These are phyloP conservation scores for Oriolus oriolus DNA, from an alignment of 2,113 vertebrate genomes.

Conservation along the genomic window DNA sequence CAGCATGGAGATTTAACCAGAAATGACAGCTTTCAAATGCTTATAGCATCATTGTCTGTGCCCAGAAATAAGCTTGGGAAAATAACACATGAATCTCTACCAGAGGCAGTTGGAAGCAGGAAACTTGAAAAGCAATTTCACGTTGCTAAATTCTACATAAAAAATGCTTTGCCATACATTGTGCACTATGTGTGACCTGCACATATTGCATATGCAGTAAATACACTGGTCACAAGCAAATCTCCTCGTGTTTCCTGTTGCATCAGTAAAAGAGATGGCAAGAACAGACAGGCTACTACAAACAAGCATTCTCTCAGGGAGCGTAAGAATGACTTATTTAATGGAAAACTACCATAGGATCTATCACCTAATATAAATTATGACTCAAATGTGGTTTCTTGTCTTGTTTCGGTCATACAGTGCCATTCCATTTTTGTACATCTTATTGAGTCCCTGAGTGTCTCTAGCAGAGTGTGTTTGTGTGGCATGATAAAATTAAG, in stretches of 20 bases:
- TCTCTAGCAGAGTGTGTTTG: neutral
- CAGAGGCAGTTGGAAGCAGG: neutral
- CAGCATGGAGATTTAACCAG: neutral
- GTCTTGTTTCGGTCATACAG: neutral
- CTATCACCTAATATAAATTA: neutral
- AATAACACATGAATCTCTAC: neutral
- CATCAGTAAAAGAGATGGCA: neutral
- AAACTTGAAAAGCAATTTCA: neutral
- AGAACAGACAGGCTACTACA: neutral
- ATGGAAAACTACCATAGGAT: neutral
- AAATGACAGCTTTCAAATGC: slow-evolving; percentile 15
- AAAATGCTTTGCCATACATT: neutral
- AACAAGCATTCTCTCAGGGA: neutral
- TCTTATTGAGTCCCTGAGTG: neutral
- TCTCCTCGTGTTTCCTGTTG: neutral
- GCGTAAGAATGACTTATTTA: neutral
- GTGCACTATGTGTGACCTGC: neutral
- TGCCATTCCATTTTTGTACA: neutral
- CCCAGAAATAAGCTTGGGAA: neutral
- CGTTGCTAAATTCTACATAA: neutral
- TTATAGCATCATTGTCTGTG: neutral
- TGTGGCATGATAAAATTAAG: neutral
- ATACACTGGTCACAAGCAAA: neutral
- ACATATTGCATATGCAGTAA: neutral
- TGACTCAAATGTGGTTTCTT: neutral